phyloP scores from a whole-genome alignment of 2,797 vertebrate genomes.

The Pangasius larnaudii region DNA sequence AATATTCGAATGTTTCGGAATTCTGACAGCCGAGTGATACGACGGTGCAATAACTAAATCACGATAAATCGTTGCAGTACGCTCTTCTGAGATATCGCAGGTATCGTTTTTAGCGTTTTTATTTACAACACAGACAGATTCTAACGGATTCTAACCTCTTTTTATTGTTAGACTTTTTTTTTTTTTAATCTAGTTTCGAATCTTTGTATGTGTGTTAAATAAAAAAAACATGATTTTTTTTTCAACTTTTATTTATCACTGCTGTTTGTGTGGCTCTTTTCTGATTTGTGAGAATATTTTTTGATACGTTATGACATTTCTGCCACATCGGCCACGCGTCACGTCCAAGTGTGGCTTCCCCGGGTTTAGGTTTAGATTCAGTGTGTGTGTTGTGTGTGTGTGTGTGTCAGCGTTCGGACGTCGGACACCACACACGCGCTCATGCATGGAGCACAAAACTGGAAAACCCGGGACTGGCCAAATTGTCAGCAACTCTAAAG shows the following conservation, averaged over 20 bases:
- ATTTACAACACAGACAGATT: background rate
- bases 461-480: constrained; percentile 76
- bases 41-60: background rate
- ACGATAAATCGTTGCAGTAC: background rate
- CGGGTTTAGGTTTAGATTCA: background rate
- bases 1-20: background rate
- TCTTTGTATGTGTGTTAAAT: background rate
- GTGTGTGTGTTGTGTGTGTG: constrained; percentile 26
- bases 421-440: constrained; percentile 68
- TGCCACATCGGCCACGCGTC: background rate
- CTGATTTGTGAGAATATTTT: background rate
- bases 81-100: background rate
- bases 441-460: constrained; percentile 60
- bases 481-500: constrained; percentile 85
- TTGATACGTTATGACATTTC: background rate
- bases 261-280: background rate
- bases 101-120: background rate
- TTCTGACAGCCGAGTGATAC: background rate
- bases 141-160: background rate
- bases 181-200: background rate
- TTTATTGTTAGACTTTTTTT: background rate
- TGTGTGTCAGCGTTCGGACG: constrained; percentile 64
- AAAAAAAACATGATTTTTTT: background rate
- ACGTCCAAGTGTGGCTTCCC: background rate
- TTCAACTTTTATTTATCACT: background rate